Percentiles rank a stretch among this genome's conserved stretches.
Conservation (phyloP, 1,140 invertebrate species). For the Cotesia glomerata region DNA sequence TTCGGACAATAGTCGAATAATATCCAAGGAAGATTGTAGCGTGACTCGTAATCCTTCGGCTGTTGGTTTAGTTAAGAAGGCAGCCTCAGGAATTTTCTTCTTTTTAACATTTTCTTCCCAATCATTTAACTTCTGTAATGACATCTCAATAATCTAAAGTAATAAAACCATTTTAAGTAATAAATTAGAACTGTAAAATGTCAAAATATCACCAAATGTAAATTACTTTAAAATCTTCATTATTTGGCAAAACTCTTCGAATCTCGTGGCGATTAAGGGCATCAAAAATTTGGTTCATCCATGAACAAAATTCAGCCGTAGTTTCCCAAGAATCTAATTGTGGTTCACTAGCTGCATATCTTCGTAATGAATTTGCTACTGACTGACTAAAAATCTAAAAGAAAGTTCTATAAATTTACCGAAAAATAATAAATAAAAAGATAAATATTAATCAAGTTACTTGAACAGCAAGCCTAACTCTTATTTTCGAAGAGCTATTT, state of each 20-base stretch:
- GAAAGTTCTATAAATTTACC: not conserved
- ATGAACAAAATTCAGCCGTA: not conserved
- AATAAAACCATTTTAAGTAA: not conserved
- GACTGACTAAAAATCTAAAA: constrained; percentile 17
- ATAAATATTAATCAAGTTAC: not conserved
- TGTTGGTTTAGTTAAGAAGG: constrained; percentile 27
- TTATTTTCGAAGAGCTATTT: constrained; percentile 28
- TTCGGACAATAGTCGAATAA: not conserved
- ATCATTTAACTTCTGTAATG: constrained; percentile 31
- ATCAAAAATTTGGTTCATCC: constrained; percentile 23
- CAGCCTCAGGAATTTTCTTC: not conserved
- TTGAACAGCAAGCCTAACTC: constrained; percentile 28
- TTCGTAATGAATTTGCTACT: not conserved
- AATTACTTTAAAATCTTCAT: not conserved
- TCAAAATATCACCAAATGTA: not conserved
- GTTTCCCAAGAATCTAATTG: not conserved
- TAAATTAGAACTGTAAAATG: not conserved
- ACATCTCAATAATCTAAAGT: not conserved
- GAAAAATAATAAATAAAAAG: not conserved
- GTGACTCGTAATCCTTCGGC: constrained; percentile 29
- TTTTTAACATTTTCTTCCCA: constrained; percentile 28
- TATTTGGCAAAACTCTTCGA: not conserved
- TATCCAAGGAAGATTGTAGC: constrained; percentile 26
- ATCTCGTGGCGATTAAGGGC: not conserved
- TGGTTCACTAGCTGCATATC: not conserved